Evolutionary conservation across 2,113 vertebrate species (phyloP).

Genomic region (Poecile atricapillus): DNA sequence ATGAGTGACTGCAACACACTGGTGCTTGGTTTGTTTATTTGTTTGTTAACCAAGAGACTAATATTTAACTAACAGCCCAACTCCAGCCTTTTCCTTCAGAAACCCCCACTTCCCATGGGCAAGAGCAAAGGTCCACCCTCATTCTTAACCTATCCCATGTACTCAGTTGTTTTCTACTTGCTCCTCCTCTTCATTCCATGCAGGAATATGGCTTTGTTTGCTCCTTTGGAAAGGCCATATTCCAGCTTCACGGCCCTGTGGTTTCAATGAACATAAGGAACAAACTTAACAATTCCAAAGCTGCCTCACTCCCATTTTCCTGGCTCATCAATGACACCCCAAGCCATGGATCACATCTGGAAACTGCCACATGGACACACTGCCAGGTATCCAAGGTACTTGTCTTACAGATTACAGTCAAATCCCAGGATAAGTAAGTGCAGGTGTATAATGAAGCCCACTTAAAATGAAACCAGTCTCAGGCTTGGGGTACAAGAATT

Average conservation of each 20-base stretch:
- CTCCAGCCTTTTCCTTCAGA: neutral
- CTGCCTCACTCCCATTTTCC: neutral
- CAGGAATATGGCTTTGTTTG: neutral
- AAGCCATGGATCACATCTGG: neutral
- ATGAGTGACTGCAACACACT: neutral
- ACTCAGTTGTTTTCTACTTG: neutral
- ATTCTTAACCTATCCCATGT: neutral
- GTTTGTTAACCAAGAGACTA: neutral
- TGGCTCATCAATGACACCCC: neutral
- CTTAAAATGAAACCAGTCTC: neutral
- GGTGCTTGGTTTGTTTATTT: no score
- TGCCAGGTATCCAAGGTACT: neutral
- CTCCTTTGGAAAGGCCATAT: neutral
- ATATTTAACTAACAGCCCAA: neutral
- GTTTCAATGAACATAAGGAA: neutral
- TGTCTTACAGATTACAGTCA: neutral
- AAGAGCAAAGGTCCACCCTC: neutral
- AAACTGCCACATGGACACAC: fast-evolving
- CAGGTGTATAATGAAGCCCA: neutral
- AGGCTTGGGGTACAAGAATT: neutral
- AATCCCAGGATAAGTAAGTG: neutral
- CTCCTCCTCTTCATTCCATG: neutral
- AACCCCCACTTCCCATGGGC: neutral
- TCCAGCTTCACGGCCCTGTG: neutral
- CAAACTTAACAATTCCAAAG: neutral